Conservation (phyloP, 2,797 vertebrate genomes). For the Macroramphosus scolopax region DNA sequence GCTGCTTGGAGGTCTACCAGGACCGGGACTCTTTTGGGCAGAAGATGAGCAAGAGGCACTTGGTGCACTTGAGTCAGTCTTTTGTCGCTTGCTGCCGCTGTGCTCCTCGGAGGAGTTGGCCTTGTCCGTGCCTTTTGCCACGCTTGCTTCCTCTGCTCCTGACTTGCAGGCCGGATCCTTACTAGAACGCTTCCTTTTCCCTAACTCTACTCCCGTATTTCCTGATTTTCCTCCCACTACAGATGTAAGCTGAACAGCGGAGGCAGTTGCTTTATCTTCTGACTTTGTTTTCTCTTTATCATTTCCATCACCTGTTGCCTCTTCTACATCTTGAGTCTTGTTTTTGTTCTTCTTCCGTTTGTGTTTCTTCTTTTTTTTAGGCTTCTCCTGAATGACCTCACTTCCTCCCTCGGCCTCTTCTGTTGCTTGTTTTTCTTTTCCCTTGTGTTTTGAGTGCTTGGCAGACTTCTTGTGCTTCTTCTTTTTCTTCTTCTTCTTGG, state of each 20-base stretch:
- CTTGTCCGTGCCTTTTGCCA: constrained; percentile 73
- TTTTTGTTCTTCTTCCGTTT: constrained; percentile 92
- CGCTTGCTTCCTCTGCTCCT: constrained; percentile 77
- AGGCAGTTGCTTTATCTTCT: constrained; percentile 60
- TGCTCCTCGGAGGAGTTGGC: constrained; percentile 80
- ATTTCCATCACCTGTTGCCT: constrained; percentile 55
- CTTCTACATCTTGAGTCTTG: constrained; percentile 66
- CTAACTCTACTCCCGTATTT: constrained; percentile 70
- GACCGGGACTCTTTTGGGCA: constrained; percentile 71
- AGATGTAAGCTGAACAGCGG: constrained; percentile 41
- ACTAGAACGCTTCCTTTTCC: constrained; percentile 80
- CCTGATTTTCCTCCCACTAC: constrained; percentile 27
- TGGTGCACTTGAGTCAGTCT: constrained; percentile 72
- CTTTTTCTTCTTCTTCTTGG: constrained; percentile 91
- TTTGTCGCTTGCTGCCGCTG: constrained; percentile 79
- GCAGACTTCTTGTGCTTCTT: constrained; percentile 97
- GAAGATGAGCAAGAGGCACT: constrained; percentile 77
- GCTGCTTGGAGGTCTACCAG: constrained; percentile 83
- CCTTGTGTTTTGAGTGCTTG: constrained; percentile 87
- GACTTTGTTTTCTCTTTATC: constrained; percentile 65
- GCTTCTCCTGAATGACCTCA: constrained; percentile 81
- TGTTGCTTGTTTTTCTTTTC: constrained; percentile 78
- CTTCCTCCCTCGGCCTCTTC: constrained; percentile 77
- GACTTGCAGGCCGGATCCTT: constrained; percentile 82
- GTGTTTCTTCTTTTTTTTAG: constrained; percentile 93